Evolutionary conservation across 37 sponge, comb jelly and placozoan species (phyloP).

Genomic region (Cladorhizidae sp.): DNA sequence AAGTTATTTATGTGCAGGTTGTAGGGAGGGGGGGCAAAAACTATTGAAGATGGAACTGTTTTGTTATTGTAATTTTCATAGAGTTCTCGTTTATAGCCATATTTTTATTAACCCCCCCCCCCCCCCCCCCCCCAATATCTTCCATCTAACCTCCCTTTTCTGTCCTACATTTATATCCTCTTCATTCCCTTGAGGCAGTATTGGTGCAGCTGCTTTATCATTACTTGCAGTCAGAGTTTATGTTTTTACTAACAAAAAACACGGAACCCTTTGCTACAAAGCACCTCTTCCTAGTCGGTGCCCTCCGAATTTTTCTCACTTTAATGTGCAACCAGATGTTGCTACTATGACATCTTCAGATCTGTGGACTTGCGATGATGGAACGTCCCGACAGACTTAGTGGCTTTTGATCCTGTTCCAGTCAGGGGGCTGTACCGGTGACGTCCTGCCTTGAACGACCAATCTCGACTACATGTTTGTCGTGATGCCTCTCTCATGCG

Average conservation of each 20-base stretch:
- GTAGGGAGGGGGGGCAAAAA: neutral
- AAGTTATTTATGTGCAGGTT: conserved; percentile 16
- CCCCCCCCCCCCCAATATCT: neutral
- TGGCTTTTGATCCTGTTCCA: neutral
- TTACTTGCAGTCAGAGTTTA: neutral
- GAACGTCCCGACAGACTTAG: neutral
- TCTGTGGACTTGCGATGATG: neutral
- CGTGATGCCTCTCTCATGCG: neutral
- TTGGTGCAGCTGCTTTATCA: neutral
- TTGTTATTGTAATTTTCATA: neutral
- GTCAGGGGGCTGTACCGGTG: neutral
- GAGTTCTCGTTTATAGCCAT: neutral
- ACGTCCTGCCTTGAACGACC: neutral
- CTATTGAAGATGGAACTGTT: no score
- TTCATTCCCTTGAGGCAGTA: neutral
- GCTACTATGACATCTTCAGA: no score
- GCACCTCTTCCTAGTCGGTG: conserved; percentile 14
- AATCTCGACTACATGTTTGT: no score
- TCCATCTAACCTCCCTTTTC: neutral
- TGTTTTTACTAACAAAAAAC: neutral
- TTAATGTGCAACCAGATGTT: no score
- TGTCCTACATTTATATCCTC: neutral
- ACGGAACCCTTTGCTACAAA: conserved; percentile 1
- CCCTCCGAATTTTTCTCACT: neutral
- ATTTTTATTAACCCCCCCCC: neutral